phyloP scores from a whole-genome alignment of 2,797 vertebrate genomes.

The Enteromius argenteus region DNA sequence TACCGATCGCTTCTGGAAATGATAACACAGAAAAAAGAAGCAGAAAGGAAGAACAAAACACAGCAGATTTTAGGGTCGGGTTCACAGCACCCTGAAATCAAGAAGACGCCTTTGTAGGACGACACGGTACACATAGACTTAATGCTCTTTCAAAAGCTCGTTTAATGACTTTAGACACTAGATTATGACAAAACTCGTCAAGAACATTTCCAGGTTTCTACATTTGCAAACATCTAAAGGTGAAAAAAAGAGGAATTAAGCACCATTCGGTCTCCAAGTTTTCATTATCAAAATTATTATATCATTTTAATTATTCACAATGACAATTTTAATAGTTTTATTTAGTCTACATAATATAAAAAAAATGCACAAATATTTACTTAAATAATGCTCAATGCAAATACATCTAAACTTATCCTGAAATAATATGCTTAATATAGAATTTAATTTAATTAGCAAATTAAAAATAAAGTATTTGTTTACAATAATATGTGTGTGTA shows the following conservation, averaged over 20 bases:
- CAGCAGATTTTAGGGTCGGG: conserved; percentile 72
- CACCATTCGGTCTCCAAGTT: not conserved
- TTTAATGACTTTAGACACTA: not conserved
- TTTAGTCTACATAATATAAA: not conserved
- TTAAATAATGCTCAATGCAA: not conserved
- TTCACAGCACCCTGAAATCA: conserved; percentile 47
- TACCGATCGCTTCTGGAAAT: conserved; percentile 99
- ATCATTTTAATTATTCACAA: too few relatives aligned
- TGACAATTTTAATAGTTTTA: not conserved
- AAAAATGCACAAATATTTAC: not conserved
- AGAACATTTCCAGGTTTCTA: not conserved
- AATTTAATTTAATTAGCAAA: not conserved
- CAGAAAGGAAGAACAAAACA: conserved; percentile 75
- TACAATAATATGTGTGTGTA: not conserved
- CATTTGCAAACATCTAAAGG: not conserved
- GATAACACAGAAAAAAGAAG: conserved; percentile 80
- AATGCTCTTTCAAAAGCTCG: not conserved
- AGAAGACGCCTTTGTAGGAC: not conserved
- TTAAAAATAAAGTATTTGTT: too few relatives aligned
- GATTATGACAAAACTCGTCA: not conserved
- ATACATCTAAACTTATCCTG: not conserved
- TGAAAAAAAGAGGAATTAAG: not conserved
- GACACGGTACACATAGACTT: not conserved
- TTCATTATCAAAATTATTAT: too few relatives aligned
- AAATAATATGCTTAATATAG: not conserved